A percentile compares a stretch with the other conserved stretches of the same genome.
Evolutionary conservation across 2,888 invertebrate genomes (phyloP).

Genomic region (Athripsodes cinereus): DNA sequence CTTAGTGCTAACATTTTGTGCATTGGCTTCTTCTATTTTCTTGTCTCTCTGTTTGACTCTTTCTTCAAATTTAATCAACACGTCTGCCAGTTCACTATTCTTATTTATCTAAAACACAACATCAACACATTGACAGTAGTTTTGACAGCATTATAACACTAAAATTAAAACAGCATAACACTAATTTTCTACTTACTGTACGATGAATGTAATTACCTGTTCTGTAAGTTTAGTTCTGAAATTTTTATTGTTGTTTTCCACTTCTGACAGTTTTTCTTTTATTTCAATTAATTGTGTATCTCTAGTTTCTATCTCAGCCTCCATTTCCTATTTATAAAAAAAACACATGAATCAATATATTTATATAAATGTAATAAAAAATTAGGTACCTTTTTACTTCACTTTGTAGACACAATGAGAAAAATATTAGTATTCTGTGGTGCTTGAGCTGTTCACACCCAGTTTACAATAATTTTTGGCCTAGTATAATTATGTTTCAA

Average conservation of each 20-base stretch:
- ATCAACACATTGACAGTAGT: too few species aligned
- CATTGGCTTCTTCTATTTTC: conserved; percentile 39
- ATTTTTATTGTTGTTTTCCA: conserved; percentile 22
- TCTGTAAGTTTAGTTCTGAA: conserved; percentile 25
- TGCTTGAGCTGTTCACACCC: too few species aligned
- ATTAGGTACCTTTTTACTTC: too few species aligned
- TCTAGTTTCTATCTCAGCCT: conserved; percentile 35
- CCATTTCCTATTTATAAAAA: conserved; percentile 35
- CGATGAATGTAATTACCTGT: too few species aligned
- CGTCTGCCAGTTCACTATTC: conserved; percentile 44
- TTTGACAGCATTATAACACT: background rate
- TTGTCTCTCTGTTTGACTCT: conserved; percentile 44
- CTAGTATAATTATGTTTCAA: too few species aligned
- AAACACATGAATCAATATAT: conserved; percentile 5
- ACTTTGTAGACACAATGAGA: too few species aligned
- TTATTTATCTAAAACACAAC: conserved; percentile 39
- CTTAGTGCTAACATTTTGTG: conserved; percentile 33
- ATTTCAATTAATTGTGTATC: conserved; percentile 12
- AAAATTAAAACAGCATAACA: background rate
- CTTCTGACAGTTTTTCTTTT: conserved; percentile 12
- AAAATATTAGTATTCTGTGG: too few species aligned
- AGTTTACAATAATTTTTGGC: too few species aligned
- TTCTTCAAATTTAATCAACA: conserved; percentile 47
- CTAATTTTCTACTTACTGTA: too few species aligned
- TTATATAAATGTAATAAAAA: too few species aligned